phyloP scores from a whole-genome alignment of 2,888 invertebrate species.

The Arge pagana region DNA sequence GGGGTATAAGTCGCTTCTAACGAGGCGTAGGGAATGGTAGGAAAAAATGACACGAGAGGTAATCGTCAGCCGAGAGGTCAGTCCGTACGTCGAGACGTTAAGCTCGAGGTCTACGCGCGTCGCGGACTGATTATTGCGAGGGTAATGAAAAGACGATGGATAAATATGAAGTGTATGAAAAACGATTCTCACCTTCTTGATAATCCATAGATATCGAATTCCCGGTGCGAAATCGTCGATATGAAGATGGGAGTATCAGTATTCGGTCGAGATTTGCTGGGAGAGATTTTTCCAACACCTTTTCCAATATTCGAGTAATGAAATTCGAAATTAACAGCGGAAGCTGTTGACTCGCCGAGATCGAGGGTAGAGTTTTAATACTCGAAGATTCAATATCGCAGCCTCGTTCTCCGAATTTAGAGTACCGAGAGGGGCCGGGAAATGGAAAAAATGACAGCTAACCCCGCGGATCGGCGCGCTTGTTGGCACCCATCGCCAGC shows the following conservation, averaged over 20 bases:
- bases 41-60: not conserved
- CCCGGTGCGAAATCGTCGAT: too few relatives aligned
- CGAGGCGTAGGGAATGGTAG: not conserved
- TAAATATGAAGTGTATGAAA: too few relatives aligned
- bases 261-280: too few relatives aligned
- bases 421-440: conserved; percentile 10
- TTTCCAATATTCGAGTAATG: conserved; percentile 17
- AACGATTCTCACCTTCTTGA: too few relatives aligned
- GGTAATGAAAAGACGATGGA: too few relatives aligned
- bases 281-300: conserved; percentile 21
- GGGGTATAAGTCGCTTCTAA: conserved; percentile 1
- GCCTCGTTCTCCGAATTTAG: not conserved
- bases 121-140: not conserved
- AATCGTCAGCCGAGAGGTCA: not conserved
- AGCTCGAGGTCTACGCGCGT: not conserved
- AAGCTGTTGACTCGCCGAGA: conserved; percentile 1
- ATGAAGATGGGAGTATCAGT: too few relatives aligned
- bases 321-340: conserved; percentile 14
- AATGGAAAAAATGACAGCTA: too few relatives aligned
- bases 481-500: too few relatives aligned
- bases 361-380: conserved; percentile 1
- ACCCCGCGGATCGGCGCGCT: too few relatives aligned
- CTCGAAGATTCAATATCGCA: conserved; percentile 12
- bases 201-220: not conserved
- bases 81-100: not conserved